These are phyloP conservation scores for Ochropleura leucogaster DNA, from an alignment of 2,888 invertebrate species.

Conservation along the genomic window DNA sequence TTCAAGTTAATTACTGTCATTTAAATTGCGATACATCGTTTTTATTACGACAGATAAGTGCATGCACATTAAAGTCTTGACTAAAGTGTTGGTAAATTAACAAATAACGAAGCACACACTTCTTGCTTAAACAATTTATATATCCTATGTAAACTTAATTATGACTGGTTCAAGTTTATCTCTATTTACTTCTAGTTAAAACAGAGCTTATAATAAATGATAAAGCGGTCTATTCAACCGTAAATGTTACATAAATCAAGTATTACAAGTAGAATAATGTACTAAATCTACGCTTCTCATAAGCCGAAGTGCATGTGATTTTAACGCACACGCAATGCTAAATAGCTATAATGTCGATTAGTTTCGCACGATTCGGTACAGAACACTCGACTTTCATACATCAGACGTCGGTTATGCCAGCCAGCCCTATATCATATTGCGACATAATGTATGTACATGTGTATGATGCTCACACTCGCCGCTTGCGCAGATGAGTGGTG, in stretches of 20 bases:
- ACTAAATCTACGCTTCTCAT: constrained; percentile 25
- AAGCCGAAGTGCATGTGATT: constrained; percentile 54
- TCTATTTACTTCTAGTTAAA: constrained; percentile 8
- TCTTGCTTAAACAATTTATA: constrained; percentile 8
- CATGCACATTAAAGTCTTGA: constrained; percentile 31
- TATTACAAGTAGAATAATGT: constrained; percentile 13
- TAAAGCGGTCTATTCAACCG: neutral
- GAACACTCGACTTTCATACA: constrained; percentile 67
- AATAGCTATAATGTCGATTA: constrained; percentile 69
- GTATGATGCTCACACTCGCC: constrained; percentile 43
- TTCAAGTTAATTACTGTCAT: constrained; percentile 55
- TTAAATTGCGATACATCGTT: constrained; percentile 47
- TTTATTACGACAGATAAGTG: constrained; percentile 41
- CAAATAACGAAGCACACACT: constrained; percentile 9
- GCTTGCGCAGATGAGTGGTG: constrained; percentile 32
- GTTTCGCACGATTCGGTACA: constrained; percentile 69
- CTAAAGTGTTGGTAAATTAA: constrained; percentile 35
- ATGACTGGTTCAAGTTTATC: constrained; percentile 8
- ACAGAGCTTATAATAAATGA: neutral
- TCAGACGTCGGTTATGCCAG: constrained; percentile 59
- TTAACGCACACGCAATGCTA: constrained; percentile 55
- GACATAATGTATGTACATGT: constrained; percentile 49
- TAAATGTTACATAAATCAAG: constrained; percentile 25
- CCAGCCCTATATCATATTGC: constrained; percentile 63
- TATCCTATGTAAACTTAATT: constrained; percentile 20